Percentiles rank a stretch among this genome's conserved stretches.
Conservation (phyloP, 1,140 invertebrate genomes). For the Procambarus clarkii region DNA sequence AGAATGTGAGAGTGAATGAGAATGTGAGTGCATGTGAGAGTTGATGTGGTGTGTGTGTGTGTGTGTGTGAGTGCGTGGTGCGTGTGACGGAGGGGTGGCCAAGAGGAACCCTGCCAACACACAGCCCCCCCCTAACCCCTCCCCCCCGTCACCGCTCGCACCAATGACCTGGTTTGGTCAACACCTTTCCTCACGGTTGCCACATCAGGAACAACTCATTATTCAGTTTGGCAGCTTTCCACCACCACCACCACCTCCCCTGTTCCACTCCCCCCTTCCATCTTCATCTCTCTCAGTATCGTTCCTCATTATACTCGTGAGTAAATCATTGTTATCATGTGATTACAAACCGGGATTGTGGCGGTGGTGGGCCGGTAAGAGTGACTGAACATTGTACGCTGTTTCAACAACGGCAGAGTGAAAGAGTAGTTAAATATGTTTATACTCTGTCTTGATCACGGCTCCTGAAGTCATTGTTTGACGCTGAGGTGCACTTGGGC, state of each 20-base stretch:
- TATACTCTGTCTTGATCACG: not conserved
- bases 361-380: too few relatives aligned
- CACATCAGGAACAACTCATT: not conserved
- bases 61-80: slow-evolving; percentile 14
- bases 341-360: too few relatives aligned
- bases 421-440: not conserved
- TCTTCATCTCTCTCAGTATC: too few relatives aligned
- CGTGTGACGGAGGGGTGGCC: not conserved
- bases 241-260: too few relatives aligned
- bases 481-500: not conserved
- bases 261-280: too few relatives aligned
- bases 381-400: too few relatives aligned
- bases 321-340: too few relatives aligned
- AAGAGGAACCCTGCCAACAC: not conserved
- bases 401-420: too few relatives aligned
- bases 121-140: too few relatives aligned
- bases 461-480: not conserved
- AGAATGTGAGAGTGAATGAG: too few relatives aligned
- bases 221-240: not conserved
- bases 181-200: not conserved
- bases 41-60: slow-evolving; percentile 9
- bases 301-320: too few relatives aligned
- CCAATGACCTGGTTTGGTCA: slow-evolving; percentile 9
- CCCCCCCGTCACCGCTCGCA: not conserved
- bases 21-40: too few relatives aligned